Evolutionary conservation across 2,888 invertebrate genomes (phyloP).

Genomic region (Netelia melanura): DNA sequence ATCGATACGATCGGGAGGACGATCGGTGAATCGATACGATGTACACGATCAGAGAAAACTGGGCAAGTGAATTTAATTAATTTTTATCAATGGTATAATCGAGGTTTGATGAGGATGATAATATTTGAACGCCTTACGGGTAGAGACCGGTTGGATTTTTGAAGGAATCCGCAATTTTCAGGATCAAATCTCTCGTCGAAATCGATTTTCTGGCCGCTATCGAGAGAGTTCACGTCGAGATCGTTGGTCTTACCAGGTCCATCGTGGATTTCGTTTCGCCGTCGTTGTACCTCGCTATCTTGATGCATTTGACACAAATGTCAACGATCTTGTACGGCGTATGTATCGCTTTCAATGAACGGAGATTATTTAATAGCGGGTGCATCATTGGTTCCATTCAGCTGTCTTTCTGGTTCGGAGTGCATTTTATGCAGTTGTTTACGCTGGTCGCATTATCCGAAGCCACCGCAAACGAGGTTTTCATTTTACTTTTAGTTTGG

Average conservation of each 20-base stretch:
- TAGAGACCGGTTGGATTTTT: too few relatives aligned
- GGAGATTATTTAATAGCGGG: neutral
- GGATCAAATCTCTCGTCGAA: conserved; percentile 2
- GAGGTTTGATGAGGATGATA: neutral
- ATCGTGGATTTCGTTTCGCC: conserved; percentile 30
- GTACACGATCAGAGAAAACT: neutral
- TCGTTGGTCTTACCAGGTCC: conserved; percentile 24
- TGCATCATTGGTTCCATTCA: neutral
- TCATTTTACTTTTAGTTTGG: neutral
- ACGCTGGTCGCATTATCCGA: conserved; percentile 38
- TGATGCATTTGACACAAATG: conserved; percentile 27
- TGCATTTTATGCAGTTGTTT: conserved; percentile 36
- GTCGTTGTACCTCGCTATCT: conserved; percentile 33
- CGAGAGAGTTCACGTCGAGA: conserved; percentile 32
- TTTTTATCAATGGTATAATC: neutral
- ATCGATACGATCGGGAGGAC: neutral
- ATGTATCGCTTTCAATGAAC: conserved; percentile 25
- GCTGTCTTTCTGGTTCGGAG: conserved; percentile 20
- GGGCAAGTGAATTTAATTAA: conserved; percentile 28
- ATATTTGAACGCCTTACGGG: neutral
- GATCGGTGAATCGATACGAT: neutral
- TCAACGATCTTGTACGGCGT: conserved; percentile 27
- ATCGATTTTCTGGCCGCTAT: conserved; percentile 17
- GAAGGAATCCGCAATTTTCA: conserved; percentile 7
- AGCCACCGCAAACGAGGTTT: conserved; percentile 47